phyloP scores from a whole-genome alignment of 2,113 vertebrate genomes.

The Clupea harengus region DNA sequence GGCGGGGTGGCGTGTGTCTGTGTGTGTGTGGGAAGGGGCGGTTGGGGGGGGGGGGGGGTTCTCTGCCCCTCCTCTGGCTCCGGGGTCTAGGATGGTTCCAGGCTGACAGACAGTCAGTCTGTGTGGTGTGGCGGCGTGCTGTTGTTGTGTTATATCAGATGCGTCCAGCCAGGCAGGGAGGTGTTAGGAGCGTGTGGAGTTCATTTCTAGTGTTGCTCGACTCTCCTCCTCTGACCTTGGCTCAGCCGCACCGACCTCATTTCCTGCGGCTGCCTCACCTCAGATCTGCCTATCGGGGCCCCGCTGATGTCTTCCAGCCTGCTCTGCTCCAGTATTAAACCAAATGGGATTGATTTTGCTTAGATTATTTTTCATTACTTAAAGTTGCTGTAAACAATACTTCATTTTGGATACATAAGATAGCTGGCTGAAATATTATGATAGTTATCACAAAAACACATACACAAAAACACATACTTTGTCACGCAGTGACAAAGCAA shows the following conservation, averaged over 20 bases:
- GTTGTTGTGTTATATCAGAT: not conserved
- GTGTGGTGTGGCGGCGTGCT: not conserved
- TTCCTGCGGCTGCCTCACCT: not conserved
- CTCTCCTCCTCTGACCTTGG: not conserved
- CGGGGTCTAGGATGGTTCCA: not conserved
- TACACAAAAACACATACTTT: not conserved
- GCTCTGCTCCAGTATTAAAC: not conserved
- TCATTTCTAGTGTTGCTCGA: not conserved
- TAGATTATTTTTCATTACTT: not conserved
- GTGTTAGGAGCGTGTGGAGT: not conserved
- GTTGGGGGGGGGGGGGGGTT: not conserved
- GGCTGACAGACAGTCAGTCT: not conserved
- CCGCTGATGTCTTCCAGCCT: not conserved
- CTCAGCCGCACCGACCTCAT: not conserved
- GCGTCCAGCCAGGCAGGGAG: not conserved
- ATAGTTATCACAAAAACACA: not conserved
- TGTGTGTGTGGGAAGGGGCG: slow-evolving; percentile 22
- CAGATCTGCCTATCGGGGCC: not conserved
- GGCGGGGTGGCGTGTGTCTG: not conserved
- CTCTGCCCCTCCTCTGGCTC: not conserved
- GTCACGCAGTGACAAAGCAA: not conserved
- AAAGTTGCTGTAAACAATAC: not conserved
- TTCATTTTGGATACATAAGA: not conserved
- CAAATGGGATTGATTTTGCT: not conserved
- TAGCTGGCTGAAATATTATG: not conserved